Base-by-base conservation (phyloP, 2,113 vertebrate species). In the Pipa parva region DNA sequence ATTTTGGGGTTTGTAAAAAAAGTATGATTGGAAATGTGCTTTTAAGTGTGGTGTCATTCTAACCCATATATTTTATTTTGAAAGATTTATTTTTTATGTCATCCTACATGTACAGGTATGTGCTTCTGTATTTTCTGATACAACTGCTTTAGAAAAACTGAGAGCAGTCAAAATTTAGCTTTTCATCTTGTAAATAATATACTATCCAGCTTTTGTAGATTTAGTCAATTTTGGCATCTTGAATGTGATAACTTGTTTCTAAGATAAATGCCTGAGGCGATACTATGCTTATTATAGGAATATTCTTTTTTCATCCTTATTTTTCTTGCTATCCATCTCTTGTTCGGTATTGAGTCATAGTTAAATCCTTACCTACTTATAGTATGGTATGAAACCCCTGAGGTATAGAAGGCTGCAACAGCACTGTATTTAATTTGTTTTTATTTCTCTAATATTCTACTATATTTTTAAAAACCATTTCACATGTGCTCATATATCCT, bases 171-270 rank as follows among this genome's bases (percentile, higher is more conserved):
- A 10, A 45, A 49, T 54, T 70, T 37, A 52, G 48, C 57, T 52
- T 70, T 70, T 70, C 66, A 70, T 70, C 58, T 70, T 54, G 61
- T 70, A 61, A 70, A 70, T 70, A 70, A 70, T 70, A 61, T 49
- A 70, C 33, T 46, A 33, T 39, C 25, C 28, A 21, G 48, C 49
- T 52, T 46, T 33, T 70, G 66, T 70, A 70, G 58, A 61, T 70
- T 70, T 70, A 61, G 49, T 52, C 31, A 61, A 52, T 60, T 70
- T 52, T 59, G 56, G 61, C 66, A 70, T 70, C 57, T 51, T 70
- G 66, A 70, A 59, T 70, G 46, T 70, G 66, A 70, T 70, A 70
- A 70, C 57, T 70, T 70, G 58, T 58, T 70, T 70, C 66, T 61
- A 29, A 61, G 66, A 52, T 61, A 70, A 70, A 59, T 59, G 56